Percentiles rank a stretch among this genome's conserved stretches.
Evolutionary conservation across 35 echinoderm and acorn worm species (phyloP).

Genomic region (Lytechinus pictus): DNA sequence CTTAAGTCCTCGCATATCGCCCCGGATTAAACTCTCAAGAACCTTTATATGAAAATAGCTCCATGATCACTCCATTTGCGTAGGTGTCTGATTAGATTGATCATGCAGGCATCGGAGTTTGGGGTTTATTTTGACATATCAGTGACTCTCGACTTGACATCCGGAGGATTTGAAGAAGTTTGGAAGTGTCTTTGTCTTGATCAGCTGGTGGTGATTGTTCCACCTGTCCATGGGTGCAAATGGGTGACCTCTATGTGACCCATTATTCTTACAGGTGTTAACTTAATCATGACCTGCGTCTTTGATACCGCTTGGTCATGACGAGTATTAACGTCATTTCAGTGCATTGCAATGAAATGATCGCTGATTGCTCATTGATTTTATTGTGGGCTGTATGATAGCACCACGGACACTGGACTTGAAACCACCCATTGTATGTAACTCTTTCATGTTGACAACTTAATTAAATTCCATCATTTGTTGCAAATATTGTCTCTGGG

Average conservation of each 20-base stretch:
- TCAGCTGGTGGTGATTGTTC: background rate
- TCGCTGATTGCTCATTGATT: background rate
- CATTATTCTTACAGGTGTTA: background rate
- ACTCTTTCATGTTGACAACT: too few species aligned
- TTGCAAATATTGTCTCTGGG: too few species aligned
- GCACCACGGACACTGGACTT: too few species aligned
- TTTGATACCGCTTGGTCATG: background rate
- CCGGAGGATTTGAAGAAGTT: background rate
- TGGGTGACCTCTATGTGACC: background rate
- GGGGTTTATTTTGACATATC: background rate
- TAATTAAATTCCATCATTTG: too few species aligned
- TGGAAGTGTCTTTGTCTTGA: background rate
- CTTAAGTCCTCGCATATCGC: background rate
- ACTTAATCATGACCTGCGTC: background rate
- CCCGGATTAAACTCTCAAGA: constrained; percentile 7
- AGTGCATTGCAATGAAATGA: background rate
- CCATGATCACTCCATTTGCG: background rate
- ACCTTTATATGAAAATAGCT: background rate
- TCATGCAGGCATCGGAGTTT: background rate
- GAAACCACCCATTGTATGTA: too few species aligned
- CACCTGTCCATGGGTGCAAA: background rate
- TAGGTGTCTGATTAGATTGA: background rate
- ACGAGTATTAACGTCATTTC: background rate
- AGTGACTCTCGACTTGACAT: background rate
- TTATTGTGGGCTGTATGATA: too few species aligned